Percentiles rank a stretch among this genome's conserved stretches.
These are phyloP conservation scores for Anseranas semipalmata DNA, from an alignment of 2,113 vertebrate genomes.

Conservation along the genomic window DNA sequence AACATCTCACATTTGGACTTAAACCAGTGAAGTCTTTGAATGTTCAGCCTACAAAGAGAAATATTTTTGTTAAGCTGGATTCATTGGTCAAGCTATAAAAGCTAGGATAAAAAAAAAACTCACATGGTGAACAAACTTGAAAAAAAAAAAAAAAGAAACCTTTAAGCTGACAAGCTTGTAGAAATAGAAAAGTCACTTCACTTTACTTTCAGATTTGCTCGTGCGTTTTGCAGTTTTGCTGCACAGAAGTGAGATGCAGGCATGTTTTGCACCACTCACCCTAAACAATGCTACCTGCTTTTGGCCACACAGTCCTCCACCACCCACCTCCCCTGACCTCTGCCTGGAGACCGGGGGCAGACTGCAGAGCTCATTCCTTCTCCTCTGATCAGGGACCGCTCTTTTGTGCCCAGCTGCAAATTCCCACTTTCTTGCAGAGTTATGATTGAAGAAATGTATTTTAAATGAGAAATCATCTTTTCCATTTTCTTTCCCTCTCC, in stretches of 20 bases:
- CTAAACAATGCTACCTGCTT: background rate
- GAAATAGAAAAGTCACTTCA: slow-evolving; percentile 25
- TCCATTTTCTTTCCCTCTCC: slow-evolving; percentile 63
- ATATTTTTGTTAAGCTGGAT: slow-evolving; percentile 59
- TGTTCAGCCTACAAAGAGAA: slow-evolving; percentile 50
- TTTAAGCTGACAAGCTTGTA: slow-evolving; percentile 19
- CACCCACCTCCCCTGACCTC: background rate
- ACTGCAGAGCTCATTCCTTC: background rate
- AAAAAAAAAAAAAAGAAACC: background rate
- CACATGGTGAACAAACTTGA: slow-evolving; percentile 5
- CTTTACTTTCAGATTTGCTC: background rate
- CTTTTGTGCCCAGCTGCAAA: slow-evolving; percentile 60
- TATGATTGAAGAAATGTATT: slow-evolving; percentile 63
- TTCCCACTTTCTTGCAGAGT: background rate
- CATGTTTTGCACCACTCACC: background rate
- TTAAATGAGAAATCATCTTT: slow-evolving; percentile 72
- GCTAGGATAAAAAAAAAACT: background rate
- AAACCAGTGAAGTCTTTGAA: slow-evolving; percentile 37
- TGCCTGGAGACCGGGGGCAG: background rate
- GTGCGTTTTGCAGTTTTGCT: background rate
- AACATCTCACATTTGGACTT: slow-evolving; percentile 54
- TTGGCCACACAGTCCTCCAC: background rate
- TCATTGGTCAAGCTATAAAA: slow-evolving; percentile 61
- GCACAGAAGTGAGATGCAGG: background rate
- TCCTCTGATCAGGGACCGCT: background rate